phyloP scores from a whole-genome alignment of 2,797 vertebrate genomes.

The Myotis findleyi region DNA sequence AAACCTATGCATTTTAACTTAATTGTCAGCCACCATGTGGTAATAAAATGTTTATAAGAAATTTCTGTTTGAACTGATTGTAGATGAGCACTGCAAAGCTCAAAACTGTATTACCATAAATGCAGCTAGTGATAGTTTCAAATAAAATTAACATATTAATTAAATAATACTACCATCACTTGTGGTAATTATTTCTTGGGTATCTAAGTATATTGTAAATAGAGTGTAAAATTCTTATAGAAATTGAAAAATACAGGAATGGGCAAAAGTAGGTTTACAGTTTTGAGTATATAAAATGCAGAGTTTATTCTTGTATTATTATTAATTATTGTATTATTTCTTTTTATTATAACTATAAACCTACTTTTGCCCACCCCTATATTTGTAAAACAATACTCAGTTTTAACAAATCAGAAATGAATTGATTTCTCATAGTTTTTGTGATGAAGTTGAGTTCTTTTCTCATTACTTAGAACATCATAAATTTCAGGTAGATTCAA shows the following conservation, averaged over 20 bases:
- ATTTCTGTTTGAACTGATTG: neutral
- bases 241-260: neutral
- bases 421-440: neutral
- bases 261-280: neutral
- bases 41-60: neutral
- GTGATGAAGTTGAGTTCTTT: neutral
- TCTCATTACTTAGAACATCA: neutral
- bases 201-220: neutral
- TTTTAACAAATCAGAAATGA: conserved; percentile 1
- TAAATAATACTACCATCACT: neutral
- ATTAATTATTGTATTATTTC: neutral
- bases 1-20: conserved; percentile 11
- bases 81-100: neutral
- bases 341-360: neutral
- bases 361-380: neutral
- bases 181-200: neutral
- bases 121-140: neutral
- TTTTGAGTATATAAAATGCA: neutral
- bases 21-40: neutral
- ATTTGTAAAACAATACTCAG: conserved; percentile 5
- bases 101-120: neutral
- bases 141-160: neutral
- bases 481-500: neutral
- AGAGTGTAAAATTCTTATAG: neutral
- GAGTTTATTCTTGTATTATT: neutral